Percentiles rank a stretch among this genome's conserved stretches.
Conservation (phyloP, 2,797 vertebrate species). For the Simalia tracyae region DNA sequence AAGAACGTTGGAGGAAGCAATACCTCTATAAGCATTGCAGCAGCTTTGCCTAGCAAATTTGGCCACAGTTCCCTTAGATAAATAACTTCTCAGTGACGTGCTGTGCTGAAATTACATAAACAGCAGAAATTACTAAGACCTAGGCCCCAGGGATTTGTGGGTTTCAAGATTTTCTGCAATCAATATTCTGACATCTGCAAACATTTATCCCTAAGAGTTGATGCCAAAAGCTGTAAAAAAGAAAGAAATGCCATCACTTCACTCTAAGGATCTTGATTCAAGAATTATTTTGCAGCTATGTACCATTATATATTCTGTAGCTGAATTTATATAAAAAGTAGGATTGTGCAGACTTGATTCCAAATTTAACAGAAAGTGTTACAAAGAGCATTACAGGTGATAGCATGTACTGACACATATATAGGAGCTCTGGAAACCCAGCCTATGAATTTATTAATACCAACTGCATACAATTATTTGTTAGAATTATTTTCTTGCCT, state of each 20-base stretch:
- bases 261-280: slow-evolving; percentile 69
- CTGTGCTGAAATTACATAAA: slow-evolving; percentile 81
- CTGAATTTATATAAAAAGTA: slow-evolving; percentile 74
- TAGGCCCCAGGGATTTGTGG: slow-evolving; percentile 67
- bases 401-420: background rate
- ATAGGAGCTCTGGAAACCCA: background rate
- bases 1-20: slow-evolving; percentile 68
- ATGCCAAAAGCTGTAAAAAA: slow-evolving; percentile 69
- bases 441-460: background rate
- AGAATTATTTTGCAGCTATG: slow-evolving; percentile 69
- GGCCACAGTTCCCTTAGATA: slow-evolving; percentile 77
- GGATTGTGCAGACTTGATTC: slow-evolving; percentile 21
- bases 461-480: background rate
- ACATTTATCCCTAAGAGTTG: slow-evolving; percentile 71
- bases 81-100: slow-evolving; percentile 79
- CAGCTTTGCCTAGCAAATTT: slow-evolving; percentile 71
- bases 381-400: slow-evolving; percentile 53
- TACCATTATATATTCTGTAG: slow-evolving; percentile 65
- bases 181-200: slow-evolving; percentile 77
- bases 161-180: slow-evolving; percentile 75
- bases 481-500: background rate
- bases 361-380: slow-evolving; percentile 39
- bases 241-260: slow-evolving; percentile 63
- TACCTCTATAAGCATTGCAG: slow-evolving; percentile 76
- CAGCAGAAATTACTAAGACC: slow-evolving; percentile 76